A percentile compares a stretch with the other conserved stretches of the same genome.
These are phyloP conservation scores for Sinelater perroti DNA, from an alignment of 2,888 invertebrate species.

Conservation along the genomic window DNA sequence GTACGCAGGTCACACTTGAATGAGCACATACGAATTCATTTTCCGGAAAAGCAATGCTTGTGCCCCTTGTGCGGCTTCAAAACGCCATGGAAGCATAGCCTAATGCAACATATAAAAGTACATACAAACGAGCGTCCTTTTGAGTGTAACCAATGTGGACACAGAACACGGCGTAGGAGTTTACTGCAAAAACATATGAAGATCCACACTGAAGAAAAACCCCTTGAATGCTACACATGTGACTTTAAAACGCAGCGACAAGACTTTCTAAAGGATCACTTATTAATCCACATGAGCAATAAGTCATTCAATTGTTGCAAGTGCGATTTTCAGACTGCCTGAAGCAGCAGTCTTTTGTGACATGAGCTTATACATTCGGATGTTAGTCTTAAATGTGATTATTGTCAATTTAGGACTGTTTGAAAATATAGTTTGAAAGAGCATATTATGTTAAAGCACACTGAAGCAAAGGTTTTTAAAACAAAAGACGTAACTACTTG, in stretches of 20 bases:
- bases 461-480: neutral
- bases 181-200: neutral
- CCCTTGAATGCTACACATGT: neutral
- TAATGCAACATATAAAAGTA: neutral
- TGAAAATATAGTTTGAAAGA: neutral
- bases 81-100: neutral
- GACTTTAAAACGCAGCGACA: neutral
- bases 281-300: neutral
- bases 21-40: neutral
- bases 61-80: neutral
- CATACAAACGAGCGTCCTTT: neutral
- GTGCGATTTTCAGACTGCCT: neutral
- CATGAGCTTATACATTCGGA: neutral
- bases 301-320: neutral
- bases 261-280: neutral
- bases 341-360: neutral
- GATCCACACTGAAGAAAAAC: neutral
- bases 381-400: neutral
- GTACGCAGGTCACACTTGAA: neutral
- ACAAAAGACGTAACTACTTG: neutral
- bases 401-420: neutral
- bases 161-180: neutral
- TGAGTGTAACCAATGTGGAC: neutral
- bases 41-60: neutral
- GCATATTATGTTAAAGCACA: neutral